Evolutionary conservation across 2,888 invertebrate genomes (phyloP).

Genomic region (Spodoptera picta): DNA sequence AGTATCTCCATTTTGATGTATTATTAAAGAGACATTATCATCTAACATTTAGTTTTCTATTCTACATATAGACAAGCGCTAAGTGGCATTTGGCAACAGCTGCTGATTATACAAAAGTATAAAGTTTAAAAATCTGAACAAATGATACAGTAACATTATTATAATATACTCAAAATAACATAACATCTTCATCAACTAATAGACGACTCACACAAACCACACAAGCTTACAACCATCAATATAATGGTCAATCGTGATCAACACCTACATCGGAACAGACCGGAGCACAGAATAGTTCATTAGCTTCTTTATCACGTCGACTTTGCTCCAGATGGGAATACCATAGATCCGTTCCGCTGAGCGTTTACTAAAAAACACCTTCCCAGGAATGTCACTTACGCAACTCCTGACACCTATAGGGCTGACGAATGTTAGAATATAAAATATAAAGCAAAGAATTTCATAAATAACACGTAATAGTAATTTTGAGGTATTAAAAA

Average conservation of each 20-base stretch:
- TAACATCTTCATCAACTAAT: no score
- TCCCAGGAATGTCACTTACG: constrained; percentile 81
- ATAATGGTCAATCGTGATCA: constrained; percentile 30
- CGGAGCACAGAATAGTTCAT: constrained; percentile 65
- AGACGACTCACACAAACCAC: not conserved
- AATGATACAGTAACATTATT: not conserved
- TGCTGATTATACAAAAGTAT: no score
- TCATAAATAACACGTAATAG: no score
- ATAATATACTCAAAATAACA: not conserved
- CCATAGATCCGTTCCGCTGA: constrained; percentile 79
- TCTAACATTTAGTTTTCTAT: no score
- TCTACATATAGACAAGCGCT: no score
- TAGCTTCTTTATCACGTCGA: constrained; percentile 66
- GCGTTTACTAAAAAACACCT: constrained; percentile 77
- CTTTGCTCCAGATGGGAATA: constrained; percentile 61
- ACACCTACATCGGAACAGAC: constrained; percentile 61
- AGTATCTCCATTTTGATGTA: no score
- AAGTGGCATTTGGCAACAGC: no score
- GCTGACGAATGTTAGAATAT: constrained; percentile 12
- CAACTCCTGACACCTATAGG: constrained; percentile 53
- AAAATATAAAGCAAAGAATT: no score
- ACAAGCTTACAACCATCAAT: not conserved
- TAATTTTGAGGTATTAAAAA: no score
- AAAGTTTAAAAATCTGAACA: not conserved
- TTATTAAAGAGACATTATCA: no score